These are phyloP conservation scores for Pampusana beccarii DNA, from an alignment of 2,113 vertebrate genomes.

Conservation along the genomic window DNA sequence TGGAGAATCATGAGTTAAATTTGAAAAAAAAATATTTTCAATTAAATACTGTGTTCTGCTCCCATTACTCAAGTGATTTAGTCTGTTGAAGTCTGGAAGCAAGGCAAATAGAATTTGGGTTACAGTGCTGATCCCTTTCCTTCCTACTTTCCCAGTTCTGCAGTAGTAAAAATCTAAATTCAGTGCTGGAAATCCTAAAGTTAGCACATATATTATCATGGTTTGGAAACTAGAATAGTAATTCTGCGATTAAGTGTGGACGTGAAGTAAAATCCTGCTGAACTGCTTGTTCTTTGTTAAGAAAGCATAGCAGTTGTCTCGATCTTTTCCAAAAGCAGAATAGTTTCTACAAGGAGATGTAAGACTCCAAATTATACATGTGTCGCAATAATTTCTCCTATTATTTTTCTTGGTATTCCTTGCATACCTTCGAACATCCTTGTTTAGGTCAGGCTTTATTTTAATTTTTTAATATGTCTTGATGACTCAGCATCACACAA, in stretches of 20 bases:
- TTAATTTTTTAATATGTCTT: neutral
- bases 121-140: neutral
- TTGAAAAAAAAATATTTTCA: neutral
- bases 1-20: neutral
- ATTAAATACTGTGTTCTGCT: neutral
- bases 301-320: neutral
- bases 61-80: neutral
- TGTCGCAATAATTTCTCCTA: neutral
- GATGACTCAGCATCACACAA: neutral
- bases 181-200: neutral
- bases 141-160: neutral
- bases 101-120: conserved; percentile 13
- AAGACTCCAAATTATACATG: neutral
- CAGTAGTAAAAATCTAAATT: neutral
- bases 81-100: neutral
- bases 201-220: neutral
- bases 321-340: neutral
- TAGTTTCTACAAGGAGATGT: neutral
- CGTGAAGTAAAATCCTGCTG: neutral
- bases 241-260: neutral
- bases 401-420: neutral
- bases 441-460: neutral
- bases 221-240: neutral
- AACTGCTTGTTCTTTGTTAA: neutral
- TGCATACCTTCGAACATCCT: neutral